Evolutionary conservation across 1,140 invertebrate species (phyloP).

Genomic region (Orussus abietinus): DNA sequence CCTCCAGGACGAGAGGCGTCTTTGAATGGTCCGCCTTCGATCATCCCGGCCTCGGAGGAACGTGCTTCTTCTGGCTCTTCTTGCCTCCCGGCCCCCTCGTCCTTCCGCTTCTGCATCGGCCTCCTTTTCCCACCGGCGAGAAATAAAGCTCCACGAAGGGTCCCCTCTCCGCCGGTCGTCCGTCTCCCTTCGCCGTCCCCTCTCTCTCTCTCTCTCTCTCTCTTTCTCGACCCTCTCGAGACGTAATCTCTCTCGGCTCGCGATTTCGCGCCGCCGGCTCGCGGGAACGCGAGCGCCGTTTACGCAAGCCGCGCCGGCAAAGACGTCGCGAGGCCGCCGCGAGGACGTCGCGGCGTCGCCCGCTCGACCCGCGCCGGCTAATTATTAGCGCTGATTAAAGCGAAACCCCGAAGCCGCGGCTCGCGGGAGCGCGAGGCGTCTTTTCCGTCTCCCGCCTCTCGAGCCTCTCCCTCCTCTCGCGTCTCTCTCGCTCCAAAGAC

Average conservation of each 20-base stretch:
- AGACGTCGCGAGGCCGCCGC: conserved; percentile 1
- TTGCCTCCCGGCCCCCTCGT: conserved; percentile 17
- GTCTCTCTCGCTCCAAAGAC: conserved; percentile 5
- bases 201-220: not conserved
- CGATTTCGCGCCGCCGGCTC: not conserved
- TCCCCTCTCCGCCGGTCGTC: not conserved
- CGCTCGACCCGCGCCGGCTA: not conserved
- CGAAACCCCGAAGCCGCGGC: conserved; percentile 16
- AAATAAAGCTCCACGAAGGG: too few relatives aligned
- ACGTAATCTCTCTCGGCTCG: not conserved
- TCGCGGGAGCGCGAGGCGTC: too few relatives aligned
- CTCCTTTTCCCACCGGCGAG: conserved; percentile 10
- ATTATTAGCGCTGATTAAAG: conserved; percentile 4
- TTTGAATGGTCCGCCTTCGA: too few relatives aligned
- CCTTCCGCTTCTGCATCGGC: not conserved
- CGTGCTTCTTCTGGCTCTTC: too few relatives aligned
- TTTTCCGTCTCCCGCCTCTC: too few relatives aligned
- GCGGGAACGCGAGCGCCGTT: too few relatives aligned
- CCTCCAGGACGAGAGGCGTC: too few relatives aligned
- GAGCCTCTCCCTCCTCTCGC: conserved; percentile 2
- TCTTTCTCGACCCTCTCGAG: not conserved
- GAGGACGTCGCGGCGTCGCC: not conserved
- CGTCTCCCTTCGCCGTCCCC: not conserved
- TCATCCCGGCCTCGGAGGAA: too few relatives aligned
- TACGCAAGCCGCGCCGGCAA: too few relatives aligned